Evolutionary conservation across 2,797 vertebrate species (phyloP), one percentile per base, ranked within the genome.

Genomic region (Caiman crocodilus): DNA sequence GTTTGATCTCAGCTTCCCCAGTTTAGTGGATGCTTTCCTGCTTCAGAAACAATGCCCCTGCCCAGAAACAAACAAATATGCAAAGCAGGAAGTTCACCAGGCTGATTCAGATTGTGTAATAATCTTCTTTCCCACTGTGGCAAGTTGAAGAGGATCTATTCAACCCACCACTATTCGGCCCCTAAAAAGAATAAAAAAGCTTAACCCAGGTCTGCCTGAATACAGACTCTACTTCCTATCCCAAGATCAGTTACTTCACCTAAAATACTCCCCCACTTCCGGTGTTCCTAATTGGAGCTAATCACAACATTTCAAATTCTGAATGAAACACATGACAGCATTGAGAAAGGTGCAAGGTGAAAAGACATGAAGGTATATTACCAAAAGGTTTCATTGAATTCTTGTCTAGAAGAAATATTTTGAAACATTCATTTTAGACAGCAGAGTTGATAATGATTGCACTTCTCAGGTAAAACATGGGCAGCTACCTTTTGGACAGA

Each of bases 381-480:
- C 60, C 87, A 2, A 2, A 55, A 88, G 32, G 7, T 20, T 67
- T 91, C 10, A 17, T 13, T 60, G 10, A 28, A 32, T 42, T 4
- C 3, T 21, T 59, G 13, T 26, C 28, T 18, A 69, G 55, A 1
- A 16, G 21, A 78, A 78, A 82, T 2, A 18, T 86, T 35, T 74
- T 82, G 15, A 23, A 91, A 63, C 7, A 10, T 26, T 14, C 28
- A 26, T 71, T n/a, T 59, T 14, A 50, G 55, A 76, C 84, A 59
- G 4, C 21, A 18, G 25, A 86, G 18, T 65, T 65, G 26, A 28
- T 63, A 18, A 1, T 1, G 0, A 59, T 85, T 85, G 30, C 4
- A 6, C 3, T 16, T 84, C 85, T 76, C 21, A 3, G 18, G 13
- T 88, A 75, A 69, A 93, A 79, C 18, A 73, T 0, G 0, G 21